Conservation (phyloP, 2,113 vertebrate species). For the Cyanocitta stelleri region DNA sequence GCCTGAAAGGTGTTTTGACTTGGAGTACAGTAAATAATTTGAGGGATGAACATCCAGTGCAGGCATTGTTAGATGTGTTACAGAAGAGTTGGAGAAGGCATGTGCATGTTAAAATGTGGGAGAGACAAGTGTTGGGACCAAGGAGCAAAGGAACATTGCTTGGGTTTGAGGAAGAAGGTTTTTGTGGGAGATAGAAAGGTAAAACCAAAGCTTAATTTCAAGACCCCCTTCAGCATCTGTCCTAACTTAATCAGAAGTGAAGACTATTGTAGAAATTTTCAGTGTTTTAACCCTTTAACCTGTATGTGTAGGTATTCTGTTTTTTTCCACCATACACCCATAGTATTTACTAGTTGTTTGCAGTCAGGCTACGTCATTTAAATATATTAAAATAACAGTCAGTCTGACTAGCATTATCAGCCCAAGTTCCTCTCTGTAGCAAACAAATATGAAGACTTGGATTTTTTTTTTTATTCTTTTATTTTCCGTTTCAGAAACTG, state of each 20-base stretch:
- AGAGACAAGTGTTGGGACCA: not conserved
- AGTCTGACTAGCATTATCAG: not conserved
- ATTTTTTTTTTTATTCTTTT: not conserved
- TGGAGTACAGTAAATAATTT: not conserved
- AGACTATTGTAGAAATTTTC: not conserved
- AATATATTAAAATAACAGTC: not conserved
- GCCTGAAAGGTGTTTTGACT: not conserved
- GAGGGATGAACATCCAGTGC: not conserved
- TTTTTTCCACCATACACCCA: not conserved
- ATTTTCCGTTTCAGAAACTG: constrained; percentile 30
- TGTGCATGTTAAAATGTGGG: constrained; percentile 41
- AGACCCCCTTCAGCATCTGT: not conserved
- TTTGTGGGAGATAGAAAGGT: not conserved
- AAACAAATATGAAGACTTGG: not conserved
- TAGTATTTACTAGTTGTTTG: not conserved
- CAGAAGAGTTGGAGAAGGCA: constrained; percentile 48
- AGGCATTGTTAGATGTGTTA: not conserved
- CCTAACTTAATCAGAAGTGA: not conserved
- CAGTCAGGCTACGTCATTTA: not conserved
- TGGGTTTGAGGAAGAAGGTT: not conserved
- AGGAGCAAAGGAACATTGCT: not conserved
- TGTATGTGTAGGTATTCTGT: not conserved
- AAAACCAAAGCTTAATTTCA: constrained; percentile 43
- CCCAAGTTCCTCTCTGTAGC: not conserved
- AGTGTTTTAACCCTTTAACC: not conserved